These are phyloP conservation scores for Mesembrinibis cayennensis DNA, from an alignment of 2,113 vertebrate genomes.

Conservation along the genomic window DNA sequence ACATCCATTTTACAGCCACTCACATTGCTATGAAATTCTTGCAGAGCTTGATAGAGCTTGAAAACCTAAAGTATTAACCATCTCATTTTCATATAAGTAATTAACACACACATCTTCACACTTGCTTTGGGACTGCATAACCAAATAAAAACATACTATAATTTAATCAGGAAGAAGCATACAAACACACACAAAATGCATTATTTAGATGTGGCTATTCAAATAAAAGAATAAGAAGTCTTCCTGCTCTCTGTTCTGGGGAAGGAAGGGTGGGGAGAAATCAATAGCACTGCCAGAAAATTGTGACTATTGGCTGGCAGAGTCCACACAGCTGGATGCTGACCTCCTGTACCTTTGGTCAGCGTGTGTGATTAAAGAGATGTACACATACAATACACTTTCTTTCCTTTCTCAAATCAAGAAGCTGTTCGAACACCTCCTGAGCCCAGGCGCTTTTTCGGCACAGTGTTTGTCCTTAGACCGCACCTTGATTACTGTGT, in stretches of 20 bases:
- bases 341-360: background rate
- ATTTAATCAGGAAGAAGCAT: background rate
- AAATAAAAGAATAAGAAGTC: background rate
- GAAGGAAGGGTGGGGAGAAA: background rate
- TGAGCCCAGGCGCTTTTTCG: background rate
- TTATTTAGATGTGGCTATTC: background rate
- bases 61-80: slow-evolving; percentile 20
- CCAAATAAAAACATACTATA: background rate
- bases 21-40: background rate
- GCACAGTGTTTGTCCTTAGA: background rate
- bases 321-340: background rate
- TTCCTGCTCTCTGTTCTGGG: background rate
- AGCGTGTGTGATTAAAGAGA: background rate
- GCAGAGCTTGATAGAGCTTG: background rate
- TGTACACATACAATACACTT: background rate
- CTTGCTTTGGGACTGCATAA: background rate
- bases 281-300: background rate
- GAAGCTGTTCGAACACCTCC: background rate
- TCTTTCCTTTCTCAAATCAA: background rate
- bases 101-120: background rate
- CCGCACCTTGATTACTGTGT: too few relatives aligned
- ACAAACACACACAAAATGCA: background rate
- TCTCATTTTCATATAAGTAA: background rate
- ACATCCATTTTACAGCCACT: slow-evolving; percentile 3
- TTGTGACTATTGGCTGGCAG: background rate